Conservation (phyloP, 1,140 invertebrate species). For the Diuraphis noxia region DNA sequence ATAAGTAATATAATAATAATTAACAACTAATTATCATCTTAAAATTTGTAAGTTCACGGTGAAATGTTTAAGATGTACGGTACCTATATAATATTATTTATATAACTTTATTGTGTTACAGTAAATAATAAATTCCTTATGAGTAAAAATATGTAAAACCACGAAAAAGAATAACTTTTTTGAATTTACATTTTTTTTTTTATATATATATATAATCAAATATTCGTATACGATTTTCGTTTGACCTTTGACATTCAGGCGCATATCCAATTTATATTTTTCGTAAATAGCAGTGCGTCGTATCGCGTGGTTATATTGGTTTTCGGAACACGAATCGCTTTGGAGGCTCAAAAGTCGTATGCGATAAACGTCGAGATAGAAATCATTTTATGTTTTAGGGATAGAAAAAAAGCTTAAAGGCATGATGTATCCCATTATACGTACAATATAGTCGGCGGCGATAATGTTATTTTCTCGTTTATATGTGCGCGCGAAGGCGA, state of each 20-base stretch:
- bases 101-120: neutral
- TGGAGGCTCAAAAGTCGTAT: neutral
- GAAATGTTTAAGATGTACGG: neutral
- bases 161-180: neutral
- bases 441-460: neutral
- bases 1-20: neutral
- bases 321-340: neutral
- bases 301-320: neutral
- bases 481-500: neutral
- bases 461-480: neutral
- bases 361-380: neutral
- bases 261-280: constrained; percentile 9
- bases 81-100: neutral
- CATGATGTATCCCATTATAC: neutral
- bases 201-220: neutral
- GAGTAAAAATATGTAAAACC: neutral
- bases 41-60: neutral
- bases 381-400: constrained; percentile 13
- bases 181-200: neutral
- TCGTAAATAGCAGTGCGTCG: neutral
- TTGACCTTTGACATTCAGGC: constrained; percentile 3
- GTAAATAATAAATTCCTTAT: neutral
- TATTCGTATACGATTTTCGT: neutral
- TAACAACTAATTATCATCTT: neutral
- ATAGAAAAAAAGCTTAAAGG: neutral